These are phyloP conservation scores for Atractosteus spatula DNA, from an alignment of 2,113 vertebrate genomes.

Conservation along the genomic window DNA sequence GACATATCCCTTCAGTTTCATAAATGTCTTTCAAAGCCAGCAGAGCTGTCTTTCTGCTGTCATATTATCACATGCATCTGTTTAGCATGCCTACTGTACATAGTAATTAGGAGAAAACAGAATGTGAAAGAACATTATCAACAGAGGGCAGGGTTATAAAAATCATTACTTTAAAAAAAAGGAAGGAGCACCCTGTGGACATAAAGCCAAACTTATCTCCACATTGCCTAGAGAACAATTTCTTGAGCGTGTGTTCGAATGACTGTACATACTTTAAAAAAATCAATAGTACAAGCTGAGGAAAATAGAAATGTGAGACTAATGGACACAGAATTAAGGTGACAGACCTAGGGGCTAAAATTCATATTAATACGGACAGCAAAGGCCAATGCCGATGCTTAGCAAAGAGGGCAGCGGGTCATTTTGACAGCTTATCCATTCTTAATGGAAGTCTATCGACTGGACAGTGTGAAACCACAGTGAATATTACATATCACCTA, in stretches of 20 bases:
- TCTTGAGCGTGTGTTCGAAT: slow-evolving; percentile 53
- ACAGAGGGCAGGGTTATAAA: slow-evolving; percentile 27
- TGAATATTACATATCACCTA: slow-evolving; percentile 70
- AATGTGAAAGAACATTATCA: slow-evolving; percentile 1
- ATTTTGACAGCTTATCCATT: slow-evolving; percentile 67
- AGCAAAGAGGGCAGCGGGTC: slow-evolving; percentile 66
- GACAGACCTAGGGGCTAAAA: slow-evolving; percentile 68
- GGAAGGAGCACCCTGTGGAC: slow-evolving; percentile 32
- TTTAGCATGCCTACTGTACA: not conserved
- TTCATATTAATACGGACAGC: slow-evolving; percentile 76
- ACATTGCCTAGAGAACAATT: slow-evolving; percentile 54
- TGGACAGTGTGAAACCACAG: slow-evolving; percentile 71
- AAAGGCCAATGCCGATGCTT: slow-evolving; percentile 62
- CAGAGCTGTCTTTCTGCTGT: not conserved
- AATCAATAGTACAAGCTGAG: slow-evolving; percentile 77
- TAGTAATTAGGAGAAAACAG: slow-evolving; percentile 1
- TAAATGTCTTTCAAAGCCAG: not conserved
- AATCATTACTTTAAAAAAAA: slow-evolving; percentile 28
- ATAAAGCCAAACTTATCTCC: slow-evolving; percentile 39
- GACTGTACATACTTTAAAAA: slow-evolving; percentile 52
- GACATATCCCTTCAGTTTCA: slow-evolving; percentile 23
- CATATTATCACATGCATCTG: slow-evolving; percentile 13
- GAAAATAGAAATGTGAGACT: slow-evolving; percentile 83
- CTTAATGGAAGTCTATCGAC: slow-evolving; percentile 90
- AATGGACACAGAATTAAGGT: slow-evolving; percentile 80